These are phyloP conservation scores for Coelogynopora nodosa DNA, from an alignment of 2,888 invertebrate genomes.

Conservation along the genomic window DNA sequence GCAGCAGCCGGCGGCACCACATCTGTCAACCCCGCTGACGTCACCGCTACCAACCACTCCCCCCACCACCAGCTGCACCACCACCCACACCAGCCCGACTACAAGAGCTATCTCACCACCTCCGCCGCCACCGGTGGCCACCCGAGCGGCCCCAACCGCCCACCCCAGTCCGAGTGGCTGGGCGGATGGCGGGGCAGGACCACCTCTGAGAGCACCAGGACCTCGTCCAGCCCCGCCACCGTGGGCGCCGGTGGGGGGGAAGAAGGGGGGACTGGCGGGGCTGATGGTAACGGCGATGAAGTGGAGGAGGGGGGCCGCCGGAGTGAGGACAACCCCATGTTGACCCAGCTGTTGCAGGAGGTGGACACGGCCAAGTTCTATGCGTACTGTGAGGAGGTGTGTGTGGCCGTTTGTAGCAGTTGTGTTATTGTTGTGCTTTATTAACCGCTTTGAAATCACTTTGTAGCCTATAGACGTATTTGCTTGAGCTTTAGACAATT, in stretches of 20 bases:
- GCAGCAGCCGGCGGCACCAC: background rate
- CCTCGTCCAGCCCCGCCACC: background rate
- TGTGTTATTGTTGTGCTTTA: no score
- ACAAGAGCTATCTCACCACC: slow-evolving; percentile 1
- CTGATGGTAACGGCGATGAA: background rate
- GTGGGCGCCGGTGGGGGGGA: background rate
- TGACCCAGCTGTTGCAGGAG: slow-evolving; percentile 43
- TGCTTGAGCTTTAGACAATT: no score
- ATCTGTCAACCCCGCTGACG: background rate
- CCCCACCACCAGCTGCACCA: background rate
- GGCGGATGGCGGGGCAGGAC: background rate
- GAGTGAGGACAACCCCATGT: slow-evolving; percentile 38
- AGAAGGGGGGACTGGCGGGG: background rate
- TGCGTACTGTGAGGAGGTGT: slow-evolving; percentile 44
- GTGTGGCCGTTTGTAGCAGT: background rate
- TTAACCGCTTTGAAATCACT: no score
- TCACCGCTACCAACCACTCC: background rate
- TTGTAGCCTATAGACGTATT: no score
- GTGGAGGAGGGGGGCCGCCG: background rate
- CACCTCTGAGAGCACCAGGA: background rate
- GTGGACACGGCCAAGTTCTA: slow-evolving; percentile 43
- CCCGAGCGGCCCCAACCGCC: background rate
- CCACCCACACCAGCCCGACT: background rate
- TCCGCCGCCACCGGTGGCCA: no score
- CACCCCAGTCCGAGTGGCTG: background rate